These are phyloP conservation scores for Oncopodura yosiiana DNA, from an alignment of 1,140 invertebrate species.

Conservation along the genomic window DNA sequence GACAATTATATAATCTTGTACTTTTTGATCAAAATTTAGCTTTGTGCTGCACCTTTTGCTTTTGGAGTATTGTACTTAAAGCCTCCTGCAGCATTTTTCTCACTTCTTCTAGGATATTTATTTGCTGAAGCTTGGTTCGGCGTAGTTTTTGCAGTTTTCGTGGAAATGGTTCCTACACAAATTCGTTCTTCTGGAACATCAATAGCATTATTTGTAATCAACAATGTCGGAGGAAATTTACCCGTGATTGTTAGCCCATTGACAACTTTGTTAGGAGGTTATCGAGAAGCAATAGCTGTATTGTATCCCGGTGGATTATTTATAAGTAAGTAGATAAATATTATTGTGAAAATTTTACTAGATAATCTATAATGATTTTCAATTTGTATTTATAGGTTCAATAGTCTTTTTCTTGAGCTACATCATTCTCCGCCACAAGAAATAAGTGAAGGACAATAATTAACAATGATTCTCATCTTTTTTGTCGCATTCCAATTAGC, in stretches of 20 bases:
- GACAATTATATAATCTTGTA: not conserved
- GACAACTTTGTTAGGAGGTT: slow-evolving; percentile 58
- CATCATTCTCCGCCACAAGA: too few species aligned
- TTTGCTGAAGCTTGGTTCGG: slow-evolving; percentile 90
- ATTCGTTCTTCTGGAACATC: slow-evolving; percentile 72
- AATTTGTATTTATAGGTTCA: too few species aligned
- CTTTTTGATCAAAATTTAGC: slow-evolving; percentile 34
- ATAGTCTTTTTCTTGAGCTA: too few species aligned
- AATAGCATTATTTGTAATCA: slow-evolving; percentile 79
- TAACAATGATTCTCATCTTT: too few species aligned
- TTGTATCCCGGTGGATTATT: slow-evolving; percentile 75
- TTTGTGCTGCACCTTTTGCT: slow-evolving; percentile 74
- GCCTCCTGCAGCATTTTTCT: slow-evolving; percentile 73
- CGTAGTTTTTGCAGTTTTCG: slow-evolving; percentile 75
- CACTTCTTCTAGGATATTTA: slow-evolving; percentile 72
- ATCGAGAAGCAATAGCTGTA: slow-evolving; percentile 67
- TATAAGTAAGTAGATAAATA: slow-evolving; percentile 55
- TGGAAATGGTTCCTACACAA: slow-evolving; percentile 70
- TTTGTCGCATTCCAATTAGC: too few species aligned
- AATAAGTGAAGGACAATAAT: too few species aligned
- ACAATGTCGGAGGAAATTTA: slow-evolving; percentile 80
- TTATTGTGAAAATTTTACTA: too few species aligned
- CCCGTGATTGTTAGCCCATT: slow-evolving; percentile 77
- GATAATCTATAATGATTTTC: too few species aligned
- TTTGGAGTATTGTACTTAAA: slow-evolving; percentile 76